Evolutionary conservation across 1,140 invertebrate genomes (phyloP), one percentile per base, ranked within the genome.

Genomic region (Varroa destructor): DNA sequence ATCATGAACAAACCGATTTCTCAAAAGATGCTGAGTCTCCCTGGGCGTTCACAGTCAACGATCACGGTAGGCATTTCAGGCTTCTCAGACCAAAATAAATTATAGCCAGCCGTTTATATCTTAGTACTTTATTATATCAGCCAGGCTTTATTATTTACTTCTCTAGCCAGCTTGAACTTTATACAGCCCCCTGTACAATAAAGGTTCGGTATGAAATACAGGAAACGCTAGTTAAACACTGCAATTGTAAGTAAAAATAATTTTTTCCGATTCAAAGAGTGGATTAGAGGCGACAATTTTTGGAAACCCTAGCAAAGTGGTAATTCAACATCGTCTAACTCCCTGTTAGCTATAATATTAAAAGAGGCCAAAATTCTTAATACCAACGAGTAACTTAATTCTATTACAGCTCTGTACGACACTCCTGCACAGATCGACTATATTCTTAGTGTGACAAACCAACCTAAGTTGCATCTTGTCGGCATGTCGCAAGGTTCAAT

Each of bases 371-470:
- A 25, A 25, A 25, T 25, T 25, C 25, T 25, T 25, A 25, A 25
- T 25, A 25, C 25, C 25, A 25, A 25, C 25, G 25, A 25, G 25
- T 25, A 25, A 25, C 25, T 25, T 25, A 25, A 25, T 51, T 51
- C 8, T 51, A 51, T 58, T 58, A 42, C 57, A 58, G 57, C 57
- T 58, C 57, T 58, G 25, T 58, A 58, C 12, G 57, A 58, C 12
- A 58, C 40, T 58, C 57, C 57, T 36, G 4, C 4, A 12, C 57
- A 58, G 40, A 58, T 58, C 57, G 57, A 58, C 40, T 58, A 58
- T 42, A 58, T 58, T 12, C 40, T 58, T 6, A 6, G 40, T 6
- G 25, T 58, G 6, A 58, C 57, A 3, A 58, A 58, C 12, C 57
- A 58, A 36, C 25, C 25, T 58, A 42, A 36, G 6, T 12, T 58